Evolutionary conservation across 2,888 invertebrate genomes (phyloP), one percentile per base, ranked within the genome.

Genomic region (Helicoverpa assulta): DNA sequence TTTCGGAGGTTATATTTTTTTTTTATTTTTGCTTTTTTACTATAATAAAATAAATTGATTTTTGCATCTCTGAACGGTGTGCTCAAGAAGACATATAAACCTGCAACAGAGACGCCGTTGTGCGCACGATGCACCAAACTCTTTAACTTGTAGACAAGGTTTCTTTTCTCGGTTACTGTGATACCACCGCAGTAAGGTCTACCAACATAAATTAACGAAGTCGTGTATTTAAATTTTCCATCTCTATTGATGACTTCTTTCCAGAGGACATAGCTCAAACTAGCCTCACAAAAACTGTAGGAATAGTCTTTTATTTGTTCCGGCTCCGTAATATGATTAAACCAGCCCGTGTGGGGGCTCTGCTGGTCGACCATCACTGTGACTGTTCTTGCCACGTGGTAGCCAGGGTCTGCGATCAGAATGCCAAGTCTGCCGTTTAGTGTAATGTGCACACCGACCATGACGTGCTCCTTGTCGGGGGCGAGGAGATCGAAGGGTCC

Each of bases 341-440:
- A 98, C 97, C 98, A 98, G 96, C 98, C 98, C 66, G 99, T 98
- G 87, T 99, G 98, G 6, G 99, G 99, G 91, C 97, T 98, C 52
- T 96, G 94, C 71, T 97, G 96, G 91, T 99, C 99, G 37, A 96
- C 95, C 98, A 99, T 99, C 52, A 98, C 97, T 16, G 98, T 98
- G 69, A 99, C 96, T 58, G 98, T 97, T 73, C 98, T 96, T 51
- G 98, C 97, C 63, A 99, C 97, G 91, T 99, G 99, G 92, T 99
- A 99, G 12, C 99, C 99, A 0, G 99, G 98, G 96, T 99, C 99
- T 47, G 98, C 96, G 21, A 99, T 96, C 93, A 98, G 92, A 53
- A 98, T 95, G n/a, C 98, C 99, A 0, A 94, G 92, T 40, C 98
- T 96, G 19, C 97, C 97, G 53, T 96, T 97, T 56, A 98, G 96